A percentile compares a stretch with the other conserved stretches of the same genome.
Conservation (phyloP, 92 coral and sea anemone species). For the Epizoanthus rinbou region DNA sequence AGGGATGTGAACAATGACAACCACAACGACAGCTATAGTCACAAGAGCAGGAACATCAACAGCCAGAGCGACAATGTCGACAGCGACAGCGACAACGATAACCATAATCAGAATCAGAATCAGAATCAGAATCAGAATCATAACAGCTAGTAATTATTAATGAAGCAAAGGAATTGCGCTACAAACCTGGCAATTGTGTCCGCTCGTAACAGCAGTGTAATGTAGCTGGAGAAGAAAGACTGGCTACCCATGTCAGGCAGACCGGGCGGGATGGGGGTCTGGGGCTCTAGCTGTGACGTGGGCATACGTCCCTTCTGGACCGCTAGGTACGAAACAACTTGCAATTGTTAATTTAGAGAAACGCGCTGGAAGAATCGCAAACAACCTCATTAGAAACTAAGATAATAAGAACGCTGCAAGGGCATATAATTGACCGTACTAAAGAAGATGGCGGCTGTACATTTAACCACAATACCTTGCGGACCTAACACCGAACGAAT, state of each 20-base stretch:
- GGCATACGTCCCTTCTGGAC: constrained; percentile 91
- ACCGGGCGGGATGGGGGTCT: constrained; percentile 52
- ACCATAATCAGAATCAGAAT: no score
- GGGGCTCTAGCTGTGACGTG: constrained; percentile 62
- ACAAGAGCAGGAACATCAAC: neutral
- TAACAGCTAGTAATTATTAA: constrained; percentile 31
- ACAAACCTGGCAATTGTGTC: constrained; percentile 89
- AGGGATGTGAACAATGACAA: neutral
- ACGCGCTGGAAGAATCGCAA: neutral
- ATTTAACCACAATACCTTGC: no score
- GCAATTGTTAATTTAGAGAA: no score
- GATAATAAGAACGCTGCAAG: no score
- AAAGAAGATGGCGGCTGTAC: no score
- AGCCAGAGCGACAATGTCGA: neutral
- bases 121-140: no score
- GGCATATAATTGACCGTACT: no score
- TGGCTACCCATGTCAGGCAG: constrained; percentile 75
- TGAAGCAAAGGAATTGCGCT: constrained; percentile 62
- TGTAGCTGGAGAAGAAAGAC: constrained; percentile 87
- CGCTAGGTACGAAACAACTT: constrained; percentile 52
- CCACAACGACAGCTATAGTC: neutral
- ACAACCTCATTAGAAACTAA: neutral
- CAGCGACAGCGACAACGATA: neutral
- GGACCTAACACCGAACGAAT: no score
- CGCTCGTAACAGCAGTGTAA: constrained; percentile 83